phyloP scores from a whole-genome alignment of 1,140 invertebrate genomes.

The Pseudobourletiella spinata region DNA sequence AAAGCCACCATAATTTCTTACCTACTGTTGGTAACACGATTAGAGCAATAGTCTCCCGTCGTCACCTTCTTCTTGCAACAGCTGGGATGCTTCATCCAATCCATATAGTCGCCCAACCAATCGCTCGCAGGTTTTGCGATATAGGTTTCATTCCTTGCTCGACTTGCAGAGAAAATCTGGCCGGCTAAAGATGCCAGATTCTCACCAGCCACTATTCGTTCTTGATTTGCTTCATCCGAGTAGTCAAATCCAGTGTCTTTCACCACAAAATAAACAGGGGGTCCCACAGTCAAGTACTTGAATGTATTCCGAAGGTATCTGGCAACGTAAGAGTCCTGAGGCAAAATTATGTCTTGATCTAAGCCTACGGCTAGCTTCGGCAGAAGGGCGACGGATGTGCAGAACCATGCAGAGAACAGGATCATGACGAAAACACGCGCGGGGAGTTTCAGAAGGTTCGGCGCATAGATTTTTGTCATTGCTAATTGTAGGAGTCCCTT shows the following conservation, averaged over 20 bases:
- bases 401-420: conserved; percentile 47
- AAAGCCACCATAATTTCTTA: too few species aligned
- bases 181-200: conserved; percentile 21
- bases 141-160: conserved; percentile 42
- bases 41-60: conserved; percentile 35
- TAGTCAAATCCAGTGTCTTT: conserved; percentile 63
- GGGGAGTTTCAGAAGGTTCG: conserved; percentile 51
- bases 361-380: conserved; percentile 60
- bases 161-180: conserved; percentile 29
- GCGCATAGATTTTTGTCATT: conserved; percentile 60
- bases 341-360: conserved; percentile 82
- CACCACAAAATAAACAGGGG: conserved; percentile 86
- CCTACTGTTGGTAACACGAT: too few species aligned
- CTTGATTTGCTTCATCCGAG: conserved; percentile 53
- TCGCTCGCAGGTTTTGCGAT: conserved; percentile 80
- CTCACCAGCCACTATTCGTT: conserved; percentile 63
- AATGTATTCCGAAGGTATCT: conserved; percentile 58
- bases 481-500: conserved; percentile 52
- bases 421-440: conserved; percentile 49
- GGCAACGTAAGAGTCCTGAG: conserved; percentile 75
- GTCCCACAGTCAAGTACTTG: conserved; percentile 67
- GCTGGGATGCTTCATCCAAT: conserved; percentile 60
- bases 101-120: conserved; percentile 95
- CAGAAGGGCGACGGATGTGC: conserved; percentile 48
- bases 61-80: conserved; percentile 53